phyloP scores from a whole-genome alignment of 2,797 vertebrate species.

The Oreochromis mossambicus region DNA sequence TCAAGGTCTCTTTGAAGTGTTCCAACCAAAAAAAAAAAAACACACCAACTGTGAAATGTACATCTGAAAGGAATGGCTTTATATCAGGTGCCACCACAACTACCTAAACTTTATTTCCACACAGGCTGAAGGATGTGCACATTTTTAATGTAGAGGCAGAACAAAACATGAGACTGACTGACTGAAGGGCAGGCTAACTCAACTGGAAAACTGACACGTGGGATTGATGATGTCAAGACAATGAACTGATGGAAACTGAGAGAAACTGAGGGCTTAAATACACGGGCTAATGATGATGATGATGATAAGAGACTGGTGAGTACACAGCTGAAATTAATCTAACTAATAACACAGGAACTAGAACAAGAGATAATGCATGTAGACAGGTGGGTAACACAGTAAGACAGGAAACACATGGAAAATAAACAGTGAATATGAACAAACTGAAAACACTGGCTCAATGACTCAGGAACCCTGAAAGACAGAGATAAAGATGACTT shows the following conservation, averaged over 20 bases:
- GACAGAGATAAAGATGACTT: background rate
- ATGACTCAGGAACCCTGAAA: background rate
- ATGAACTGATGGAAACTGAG: background rate
- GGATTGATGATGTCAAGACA: background rate
- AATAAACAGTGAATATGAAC: background rate
- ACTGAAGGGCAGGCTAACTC: background rate
- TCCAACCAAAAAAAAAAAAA: background rate
- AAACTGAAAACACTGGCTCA: background rate
- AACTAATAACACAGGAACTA: background rate
- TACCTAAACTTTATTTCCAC: background rate
- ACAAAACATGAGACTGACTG: background rate
- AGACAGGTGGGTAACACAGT: background rate
- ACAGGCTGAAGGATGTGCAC: background rate
- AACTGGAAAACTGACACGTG: background rate
- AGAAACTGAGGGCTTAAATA: background rate
- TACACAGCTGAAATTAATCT: background rate
- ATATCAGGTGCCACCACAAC: background rate
- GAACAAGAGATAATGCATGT: background rate
- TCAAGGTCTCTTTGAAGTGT: background rate
- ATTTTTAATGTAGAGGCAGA: background rate
- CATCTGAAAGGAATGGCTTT: background rate
- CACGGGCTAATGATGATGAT: background rate
- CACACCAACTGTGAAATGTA: background rate
- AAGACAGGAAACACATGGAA: background rate
- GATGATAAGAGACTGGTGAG: background rate